Evolutionary conservation across 2,113 vertebrate genomes (phyloP), one percentile per base, ranked within the genome.

Genomic region (Pterocles burchelli): DNA sequence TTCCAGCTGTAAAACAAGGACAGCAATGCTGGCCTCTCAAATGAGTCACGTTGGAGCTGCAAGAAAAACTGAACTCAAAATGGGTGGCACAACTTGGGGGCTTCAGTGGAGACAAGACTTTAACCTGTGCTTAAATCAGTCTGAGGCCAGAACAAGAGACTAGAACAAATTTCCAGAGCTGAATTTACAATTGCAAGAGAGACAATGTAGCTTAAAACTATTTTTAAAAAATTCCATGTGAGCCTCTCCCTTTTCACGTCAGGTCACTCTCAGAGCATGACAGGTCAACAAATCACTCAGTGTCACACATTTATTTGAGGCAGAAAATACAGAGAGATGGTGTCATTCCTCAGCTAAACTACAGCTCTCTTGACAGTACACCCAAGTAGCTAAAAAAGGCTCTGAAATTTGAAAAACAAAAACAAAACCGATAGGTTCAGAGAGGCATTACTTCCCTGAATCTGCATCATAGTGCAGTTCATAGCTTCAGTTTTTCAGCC

Each of bases 221-320:
- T 36, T 46, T 8, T 8, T 0, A 3, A 71, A 83, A 71, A 54
- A 75, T 15, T 41, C n/a, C 28, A 54, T 2, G 17, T 0, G 0
- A 83, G 15, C 10, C 17, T 75, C 45, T 63, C 38, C 28, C 14
- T 79, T 79, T 46, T 51, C 26, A 76, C 33, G 16, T 31, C 16
- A 63, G 74, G 22, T 74, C 34, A 65, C 33, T 75, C 52, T 55
- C 43, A n/a, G 62, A 68, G 29, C 34, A 65, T 9, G 34, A 48
- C 15, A 25, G 10, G 33, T 20, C 62, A 90, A 76, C 19, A 83
- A 75, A 83, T 49, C 26, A 67, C 13, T 73, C 31, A 11, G n/a
- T 63, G 49, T 55, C 33, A 86, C 29, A 55, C 34, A n/a, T 26
- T 54, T 54, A 41, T 63, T 34, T 76, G 38, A 59, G 7, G 17